phyloP scores from a whole-genome alignment of 2,888 invertebrate genomes.

The Drosophila nigritarsus region DNA sequence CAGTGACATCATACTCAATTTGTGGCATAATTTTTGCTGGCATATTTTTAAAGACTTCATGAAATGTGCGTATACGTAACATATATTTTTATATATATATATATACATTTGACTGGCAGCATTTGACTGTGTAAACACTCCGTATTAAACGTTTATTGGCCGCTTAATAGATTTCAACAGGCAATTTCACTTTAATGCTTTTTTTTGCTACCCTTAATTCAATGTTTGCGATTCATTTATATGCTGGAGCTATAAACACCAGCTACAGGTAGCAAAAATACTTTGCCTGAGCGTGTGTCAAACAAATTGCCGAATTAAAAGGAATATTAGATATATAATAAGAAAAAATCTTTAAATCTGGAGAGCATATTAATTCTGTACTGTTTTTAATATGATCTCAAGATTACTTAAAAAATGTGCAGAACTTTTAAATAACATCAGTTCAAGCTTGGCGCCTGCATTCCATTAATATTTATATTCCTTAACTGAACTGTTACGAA shows the following conservation, averaged over 20 bases:
- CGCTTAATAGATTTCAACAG: constrained; percentile 48
- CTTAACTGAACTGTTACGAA: not conserved
- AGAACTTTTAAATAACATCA: not conserved
- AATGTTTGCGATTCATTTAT: constrained; percentile 73
- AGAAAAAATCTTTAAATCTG: not conserved
- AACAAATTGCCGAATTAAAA: not conserved
- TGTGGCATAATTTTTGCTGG: constrained; percentile 4
- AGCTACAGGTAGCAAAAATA: constrained; percentile 11
- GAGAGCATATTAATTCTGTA: not conserved
- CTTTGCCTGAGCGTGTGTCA: not conserved
- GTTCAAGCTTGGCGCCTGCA: not conserved
- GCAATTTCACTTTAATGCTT: constrained; percentile 49
- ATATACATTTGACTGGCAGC: constrained; percentile 24
- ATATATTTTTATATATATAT: not conserved
- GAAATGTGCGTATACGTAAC: constrained; percentile 14
- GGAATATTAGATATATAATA: not conserved
- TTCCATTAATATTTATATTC: not conserved
- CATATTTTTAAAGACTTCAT: not conserved
- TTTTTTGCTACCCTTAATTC: constrained; percentile 36
- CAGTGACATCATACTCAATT: constrained; percentile 6
- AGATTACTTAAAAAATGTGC: not conserved
- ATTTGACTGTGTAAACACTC: constrained; percentile 33
- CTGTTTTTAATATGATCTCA: not conserved
- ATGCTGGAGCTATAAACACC: constrained; percentile 14
- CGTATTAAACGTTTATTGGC: constrained; percentile 36